A percentile compares a stretch with the other conserved stretches of the same genome.
Conservation (phyloP, 2,797 vertebrate genomes). For the Xenentodon cancila region DNA sequence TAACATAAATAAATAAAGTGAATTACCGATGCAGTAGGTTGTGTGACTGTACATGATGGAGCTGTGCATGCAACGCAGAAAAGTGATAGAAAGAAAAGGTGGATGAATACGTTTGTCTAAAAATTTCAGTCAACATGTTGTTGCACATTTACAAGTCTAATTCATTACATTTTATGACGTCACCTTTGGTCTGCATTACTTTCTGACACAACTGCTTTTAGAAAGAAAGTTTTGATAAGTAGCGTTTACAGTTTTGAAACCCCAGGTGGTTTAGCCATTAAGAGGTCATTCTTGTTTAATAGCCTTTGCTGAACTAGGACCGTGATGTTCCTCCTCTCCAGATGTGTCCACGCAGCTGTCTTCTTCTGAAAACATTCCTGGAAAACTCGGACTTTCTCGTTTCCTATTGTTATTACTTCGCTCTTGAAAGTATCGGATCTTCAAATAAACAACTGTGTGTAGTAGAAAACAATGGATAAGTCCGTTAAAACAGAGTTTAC, state of each 20-base stretch:
- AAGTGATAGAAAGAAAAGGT: too few species aligned
- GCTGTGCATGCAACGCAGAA: too few species aligned
- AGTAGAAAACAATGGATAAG: not conserved
- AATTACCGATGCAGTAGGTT: too few species aligned
- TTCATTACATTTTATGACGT: too few species aligned
- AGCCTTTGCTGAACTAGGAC: not conserved
- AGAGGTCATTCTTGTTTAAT: not conserved
- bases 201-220: too few species aligned
- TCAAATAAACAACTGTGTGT: not conserved
- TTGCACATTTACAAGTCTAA: too few species aligned
- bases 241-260: not conserved
- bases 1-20: too few species aligned
- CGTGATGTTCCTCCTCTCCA: not conserved
- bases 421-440: not conserved
- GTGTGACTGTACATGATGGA: too few species aligned
- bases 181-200: too few species aligned
- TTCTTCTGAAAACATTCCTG: constrained; percentile 5
- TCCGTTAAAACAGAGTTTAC: constrained; percentile 77
- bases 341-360: not conserved
- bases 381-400: not conserved
- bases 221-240: too few species aligned
- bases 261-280: not conserved
- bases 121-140: too few species aligned
- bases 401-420: not conserved
- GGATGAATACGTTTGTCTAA: too few species aligned